phyloP scores from a whole-genome alignment of 2,888 invertebrate genomes.

The Siphonodentalium dalli region DNA sequence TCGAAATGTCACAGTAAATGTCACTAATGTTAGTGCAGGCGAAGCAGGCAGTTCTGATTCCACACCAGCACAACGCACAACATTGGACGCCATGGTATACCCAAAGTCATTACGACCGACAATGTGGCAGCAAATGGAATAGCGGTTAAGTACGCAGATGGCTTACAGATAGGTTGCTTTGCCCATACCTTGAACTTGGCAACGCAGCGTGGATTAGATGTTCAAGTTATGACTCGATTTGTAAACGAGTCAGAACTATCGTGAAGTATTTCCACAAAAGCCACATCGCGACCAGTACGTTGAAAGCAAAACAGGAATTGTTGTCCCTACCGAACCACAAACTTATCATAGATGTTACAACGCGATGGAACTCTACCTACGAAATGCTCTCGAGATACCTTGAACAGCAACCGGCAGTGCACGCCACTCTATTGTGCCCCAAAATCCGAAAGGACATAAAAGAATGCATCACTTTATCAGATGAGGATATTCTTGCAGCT shows the following conservation, averaged over 20 bases:
- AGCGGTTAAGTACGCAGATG: no score
- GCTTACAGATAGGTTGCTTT: constrained; percentile 10
- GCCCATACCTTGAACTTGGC: constrained; percentile 13
- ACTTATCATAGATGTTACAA: constrained; percentile 11
- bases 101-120: no score
- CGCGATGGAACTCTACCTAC: constrained; percentile 13
- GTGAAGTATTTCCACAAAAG: constrained; percentile 7
- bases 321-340: constrained; percentile 1
- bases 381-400: constrained; percentile 18
- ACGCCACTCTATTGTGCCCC: constrained; percentile 3
- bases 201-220: constrained; percentile 2
- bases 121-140: no score
- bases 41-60: no score
- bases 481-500: constrained; percentile 3
- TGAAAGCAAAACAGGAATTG: neutral
- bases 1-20: no score
- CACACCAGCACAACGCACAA: no score
- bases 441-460: constrained; percentile 1
- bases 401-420: constrained; percentile 10
- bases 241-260: neutral
- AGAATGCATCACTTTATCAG: constrained; percentile 4
- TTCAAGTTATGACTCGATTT: neutral
- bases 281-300: neutral
- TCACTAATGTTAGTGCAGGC: no score
- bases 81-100: no score